Percentiles rank a stretch among this genome's conserved stretches.
phyloP scores from a whole-genome alignment of 2,797 vertebrate genomes.

The Hyperoplus lanceolatus region DNA sequence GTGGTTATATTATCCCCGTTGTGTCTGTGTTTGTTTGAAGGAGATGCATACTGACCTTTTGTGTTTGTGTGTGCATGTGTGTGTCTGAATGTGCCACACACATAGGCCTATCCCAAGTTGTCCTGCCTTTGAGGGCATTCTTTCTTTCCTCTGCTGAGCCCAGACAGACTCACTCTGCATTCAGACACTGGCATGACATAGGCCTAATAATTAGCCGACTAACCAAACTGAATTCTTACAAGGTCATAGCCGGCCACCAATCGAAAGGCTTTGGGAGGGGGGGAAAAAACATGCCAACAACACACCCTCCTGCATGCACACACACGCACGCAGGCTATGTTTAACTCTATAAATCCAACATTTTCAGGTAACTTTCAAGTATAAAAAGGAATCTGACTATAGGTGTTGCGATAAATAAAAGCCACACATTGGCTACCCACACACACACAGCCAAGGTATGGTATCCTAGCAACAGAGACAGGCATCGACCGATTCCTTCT shows the following conservation, averaged over 20 bases:
- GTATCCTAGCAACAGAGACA: constrained; percentile 88
- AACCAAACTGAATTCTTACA: constrained; percentile 44
- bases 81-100: constrained; percentile 25
- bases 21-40: constrained; percentile 16
- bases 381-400: constrained; percentile 16
- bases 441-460: constrained; percentile 65
- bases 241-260: constrained; percentile 56
- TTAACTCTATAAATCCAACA: background rate
- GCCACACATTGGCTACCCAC: constrained; percentile 15
- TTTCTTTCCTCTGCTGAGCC: background rate
- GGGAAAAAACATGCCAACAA: constrained; percentile 19
- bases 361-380: constrained; percentile 17
- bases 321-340: background rate
- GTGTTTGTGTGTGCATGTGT: constrained; percentile 15
- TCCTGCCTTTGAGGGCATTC: constrained; percentile 35
- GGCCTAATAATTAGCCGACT: constrained; percentile 12
- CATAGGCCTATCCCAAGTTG: background rate
- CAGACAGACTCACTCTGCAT: constrained; percentile 49
- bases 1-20: background rate
- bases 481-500: constrained; percentile 56
- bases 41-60: background rate
- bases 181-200: constrained; percentile 37
- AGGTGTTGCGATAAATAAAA: constrained; percentile 53
- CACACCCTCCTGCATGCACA: background rate
- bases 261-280: constrained; percentile 4